These are phyloP conservation scores for Lontra canadensis DNA, from an alignment of 2,113 vertebrate species.

Conservation along the genomic window DNA sequence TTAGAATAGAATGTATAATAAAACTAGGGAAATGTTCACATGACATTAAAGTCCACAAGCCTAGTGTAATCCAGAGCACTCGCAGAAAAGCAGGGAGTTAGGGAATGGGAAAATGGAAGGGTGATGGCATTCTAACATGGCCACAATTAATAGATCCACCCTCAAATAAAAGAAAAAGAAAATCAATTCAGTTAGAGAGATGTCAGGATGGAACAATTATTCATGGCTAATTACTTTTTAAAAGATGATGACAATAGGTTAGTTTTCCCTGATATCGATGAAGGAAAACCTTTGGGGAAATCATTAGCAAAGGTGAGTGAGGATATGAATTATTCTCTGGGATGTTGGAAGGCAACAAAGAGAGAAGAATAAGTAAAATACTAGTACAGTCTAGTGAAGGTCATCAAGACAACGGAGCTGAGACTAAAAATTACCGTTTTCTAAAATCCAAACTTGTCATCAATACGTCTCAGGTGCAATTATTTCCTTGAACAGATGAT, in stretches of 20 bases:
- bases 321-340: slow-evolving; percentile 86
- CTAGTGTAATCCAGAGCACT: slow-evolving; percentile 74
- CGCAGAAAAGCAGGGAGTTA: slow-evolving; percentile 77
- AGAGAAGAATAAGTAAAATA: slow-evolving; percentile 82
- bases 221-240: slow-evolving; percentile 88
- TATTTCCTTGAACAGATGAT: slow-evolving; percentile 77
- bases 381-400: slow-evolving; percentile 81
- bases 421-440: slow-evolving; percentile 82
- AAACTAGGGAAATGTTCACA: slow-evolving; percentile 74
- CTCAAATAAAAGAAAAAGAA: slow-evolving; percentile 82
- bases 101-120: slow-evolving; percentile 78
- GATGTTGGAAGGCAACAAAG: slow-evolving; percentile 80
- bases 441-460: slow-evolving; percentile 81
- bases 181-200: slow-evolving; percentile 86
- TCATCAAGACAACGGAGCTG: slow-evolving; percentile 80
- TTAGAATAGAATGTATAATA: slow-evolving; percentile 82
- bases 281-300: slow-evolving; percentile 86
- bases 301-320: slow-evolving; percentile 88
- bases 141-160: slow-evolving; percentile 84
- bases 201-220: slow-evolving; percentile 85
- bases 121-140: slow-evolving; percentile 75
- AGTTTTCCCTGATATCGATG: slow-evolving; percentile 86
- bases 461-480: slow-evolving; percentile 80
- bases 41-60: slow-evolving; percentile 79
- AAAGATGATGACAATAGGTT: slow-evolving; percentile 85